phyloP scores from a whole-genome alignment of 2,797 vertebrate species.

The Sebastes vulpes region DNA sequence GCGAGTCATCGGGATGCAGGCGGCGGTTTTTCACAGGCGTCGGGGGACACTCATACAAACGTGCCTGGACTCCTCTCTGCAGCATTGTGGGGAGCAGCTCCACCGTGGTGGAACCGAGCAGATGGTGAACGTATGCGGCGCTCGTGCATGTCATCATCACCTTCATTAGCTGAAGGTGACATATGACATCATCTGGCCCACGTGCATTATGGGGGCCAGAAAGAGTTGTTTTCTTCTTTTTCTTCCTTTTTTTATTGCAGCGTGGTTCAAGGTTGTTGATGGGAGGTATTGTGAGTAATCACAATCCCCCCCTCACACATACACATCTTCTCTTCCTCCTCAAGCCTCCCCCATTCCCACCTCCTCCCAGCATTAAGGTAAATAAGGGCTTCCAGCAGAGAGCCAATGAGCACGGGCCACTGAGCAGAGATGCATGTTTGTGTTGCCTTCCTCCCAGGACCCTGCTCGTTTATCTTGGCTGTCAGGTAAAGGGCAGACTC shows the following conservation, averaged over 20 bases:
- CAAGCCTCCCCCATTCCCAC: constrained; percentile 45
- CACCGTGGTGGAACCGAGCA: constrained; percentile 73
- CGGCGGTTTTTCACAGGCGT: constrained; percentile 40
- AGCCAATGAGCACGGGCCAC: constrained; percentile 82
- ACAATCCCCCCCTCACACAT: constrained; percentile 22
- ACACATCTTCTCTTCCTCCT: constrained; percentile 46
- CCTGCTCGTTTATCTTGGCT: constrained; percentile 85
- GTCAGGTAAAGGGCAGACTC: constrained; percentile 85
- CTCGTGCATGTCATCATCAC: constrained; percentile 83
- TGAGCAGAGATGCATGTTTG: constrained; percentile 85
- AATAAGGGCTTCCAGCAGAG: constrained; percentile 81
- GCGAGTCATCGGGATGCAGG: constrained; percentile 67
- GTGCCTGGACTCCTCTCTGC: constrained; percentile 60
- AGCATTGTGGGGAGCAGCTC: constrained; percentile 56
- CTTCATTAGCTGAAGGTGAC: constrained; percentile 86
- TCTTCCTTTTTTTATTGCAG: constrained; percentile 53
- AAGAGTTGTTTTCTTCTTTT: constrained; percentile 64
- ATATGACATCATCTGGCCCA: constrained; percentile 80
- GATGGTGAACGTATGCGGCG: constrained; percentile 80
- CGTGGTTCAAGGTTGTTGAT: constrained; percentile 78
- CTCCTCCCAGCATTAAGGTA: constrained; percentile 80
- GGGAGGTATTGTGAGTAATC: constrained; percentile 72
- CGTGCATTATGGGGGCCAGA: constrained; percentile 53
- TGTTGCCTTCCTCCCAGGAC: constrained; percentile 79
- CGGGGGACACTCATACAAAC: constrained; percentile 51